These are phyloP conservation scores for Diorhabda carinulata DNA, from an alignment of 1,140 invertebrate genomes.

Conservation along the genomic window DNA sequence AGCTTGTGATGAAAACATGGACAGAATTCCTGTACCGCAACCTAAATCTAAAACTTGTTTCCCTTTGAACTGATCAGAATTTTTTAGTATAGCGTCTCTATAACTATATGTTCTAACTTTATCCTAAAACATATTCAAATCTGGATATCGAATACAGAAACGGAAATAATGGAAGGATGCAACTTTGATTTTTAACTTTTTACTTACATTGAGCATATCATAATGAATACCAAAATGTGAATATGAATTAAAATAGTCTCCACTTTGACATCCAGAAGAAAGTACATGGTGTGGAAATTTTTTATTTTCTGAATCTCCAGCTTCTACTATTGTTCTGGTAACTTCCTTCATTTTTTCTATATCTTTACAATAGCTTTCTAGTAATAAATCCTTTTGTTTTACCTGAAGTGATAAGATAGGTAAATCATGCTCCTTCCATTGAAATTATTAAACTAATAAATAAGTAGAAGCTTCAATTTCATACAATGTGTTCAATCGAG, in stretches of 20 bases:
- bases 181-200: slow-evolving; percentile 1
- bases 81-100: slow-evolving; percentile 86
- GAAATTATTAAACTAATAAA: too few relatives aligned
- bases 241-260: slow-evolving; percentile 92
- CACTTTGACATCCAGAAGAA: slow-evolving; percentile 55
- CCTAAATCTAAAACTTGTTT: slow-evolving; percentile 91
- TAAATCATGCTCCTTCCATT: too few relatives aligned
- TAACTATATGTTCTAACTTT: slow-evolving; percentile 90
- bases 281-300: slow-evolving; percentile 49
- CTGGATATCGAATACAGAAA: too few relatives aligned
- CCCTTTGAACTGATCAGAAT: slow-evolving; percentile 63
- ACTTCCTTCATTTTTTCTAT: slow-evolving; percentile 61
- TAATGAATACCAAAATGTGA: slow-evolving; percentile 97
- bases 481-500: too few relatives aligned
- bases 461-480: too few relatives aligned
- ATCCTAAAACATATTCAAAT: slow-evolving; percentile 59
- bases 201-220: slow-evolving; percentile 79
- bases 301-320: slow-evolving; percentile 41
- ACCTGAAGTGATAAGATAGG: slow-evolving; percentile 46
- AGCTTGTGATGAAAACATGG: slow-evolving; percentile 91
- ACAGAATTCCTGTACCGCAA: slow-evolving; percentile 91
- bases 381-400: slow-evolving; percentile 53
- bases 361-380: slow-evolving; percentile 59
- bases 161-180: too few relatives aligned
- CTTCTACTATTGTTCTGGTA: slow-evolving; percentile 51